A percentile compares a stretch with the other conserved stretches of the same genome.
Evolutionary conservation across 2,113 vertebrate species (phyloP).

Genomic region (Coracopsis vasa): DNA sequence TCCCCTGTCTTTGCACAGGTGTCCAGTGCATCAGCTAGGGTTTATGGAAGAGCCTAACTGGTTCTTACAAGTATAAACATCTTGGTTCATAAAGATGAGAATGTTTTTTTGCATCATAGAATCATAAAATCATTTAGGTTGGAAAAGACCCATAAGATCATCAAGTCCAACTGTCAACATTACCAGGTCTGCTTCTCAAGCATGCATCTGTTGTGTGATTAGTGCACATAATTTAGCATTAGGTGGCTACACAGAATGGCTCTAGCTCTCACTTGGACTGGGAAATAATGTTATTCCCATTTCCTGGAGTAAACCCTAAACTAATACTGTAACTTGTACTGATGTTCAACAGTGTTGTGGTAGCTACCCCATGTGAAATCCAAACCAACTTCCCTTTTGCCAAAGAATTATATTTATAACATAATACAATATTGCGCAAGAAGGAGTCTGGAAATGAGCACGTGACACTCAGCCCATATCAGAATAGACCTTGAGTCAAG

Average conservation of each 20-base stretch:
- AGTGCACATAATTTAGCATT: background rate
- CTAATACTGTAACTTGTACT: background rate
- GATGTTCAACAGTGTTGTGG: background rate
- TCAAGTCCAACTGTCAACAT: background rate
- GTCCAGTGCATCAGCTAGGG: background rate
- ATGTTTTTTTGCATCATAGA: background rate
- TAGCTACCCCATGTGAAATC: background rate
- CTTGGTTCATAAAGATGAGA: background rate
- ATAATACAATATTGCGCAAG: background rate
- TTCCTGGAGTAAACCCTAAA: background rate
- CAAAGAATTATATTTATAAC: background rate
- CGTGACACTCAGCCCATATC: background rate
- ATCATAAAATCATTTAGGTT: background rate
- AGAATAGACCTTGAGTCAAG: background rate
- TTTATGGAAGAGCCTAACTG: background rate
- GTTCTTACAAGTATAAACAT: background rate
- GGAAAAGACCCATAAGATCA: background rate
- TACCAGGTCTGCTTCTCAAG: background rate
- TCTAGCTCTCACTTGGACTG: background rate
- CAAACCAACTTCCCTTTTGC: background rate
- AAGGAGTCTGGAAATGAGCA: background rate
- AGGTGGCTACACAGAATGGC: background rate
- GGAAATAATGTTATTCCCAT: background rate
- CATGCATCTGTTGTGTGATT: background rate
- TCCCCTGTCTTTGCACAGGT: background rate